These are phyloP conservation scores for Suricata suricatta DNA, from an alignment of 2,113 vertebrate species.

Conservation along the genomic window DNA sequence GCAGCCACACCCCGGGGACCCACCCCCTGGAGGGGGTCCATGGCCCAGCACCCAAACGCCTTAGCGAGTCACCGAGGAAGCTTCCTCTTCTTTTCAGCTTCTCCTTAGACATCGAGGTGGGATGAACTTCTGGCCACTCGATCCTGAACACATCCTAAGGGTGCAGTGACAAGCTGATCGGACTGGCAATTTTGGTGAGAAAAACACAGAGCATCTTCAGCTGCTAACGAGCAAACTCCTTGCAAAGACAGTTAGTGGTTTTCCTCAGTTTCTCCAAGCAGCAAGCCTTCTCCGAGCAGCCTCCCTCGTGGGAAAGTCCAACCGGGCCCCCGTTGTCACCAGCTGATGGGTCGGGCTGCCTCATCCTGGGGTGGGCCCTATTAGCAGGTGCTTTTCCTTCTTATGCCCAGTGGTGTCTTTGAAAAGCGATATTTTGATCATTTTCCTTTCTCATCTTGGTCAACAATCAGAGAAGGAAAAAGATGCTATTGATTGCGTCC, in stretches of 20 bases:
- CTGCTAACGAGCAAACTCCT: background rate
- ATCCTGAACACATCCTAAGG: background rate
- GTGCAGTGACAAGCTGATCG: accelerated
- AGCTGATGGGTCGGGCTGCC: too few relatives aligned
- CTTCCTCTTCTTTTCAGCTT: background rate
- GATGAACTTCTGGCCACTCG: too few relatives aligned
- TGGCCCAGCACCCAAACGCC: background rate
- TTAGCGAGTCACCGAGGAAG: background rate
- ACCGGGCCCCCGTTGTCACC: accelerated
- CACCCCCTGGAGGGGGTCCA: too few relatives aligned
- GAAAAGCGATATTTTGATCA: background rate
- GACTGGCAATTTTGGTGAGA: background rate
- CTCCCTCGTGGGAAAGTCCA: too few relatives aligned
- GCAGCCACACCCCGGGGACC: too few relatives aligned
- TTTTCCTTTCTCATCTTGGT: background rate
- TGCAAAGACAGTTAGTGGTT: background rate
- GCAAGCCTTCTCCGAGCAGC: background rate
- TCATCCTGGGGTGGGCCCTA: background rate
- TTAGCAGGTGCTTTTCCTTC: background rate
- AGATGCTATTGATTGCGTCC: background rate
- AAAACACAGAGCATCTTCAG: background rate
- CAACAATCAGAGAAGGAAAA: background rate
- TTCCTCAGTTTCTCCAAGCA: background rate
- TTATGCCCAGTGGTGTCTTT: background rate
- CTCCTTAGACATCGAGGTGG: background rate